Evolutionary conservation across 2,113 vertebrate species (phyloP).

Genomic region (Mohoua ochrocephala): DNA sequence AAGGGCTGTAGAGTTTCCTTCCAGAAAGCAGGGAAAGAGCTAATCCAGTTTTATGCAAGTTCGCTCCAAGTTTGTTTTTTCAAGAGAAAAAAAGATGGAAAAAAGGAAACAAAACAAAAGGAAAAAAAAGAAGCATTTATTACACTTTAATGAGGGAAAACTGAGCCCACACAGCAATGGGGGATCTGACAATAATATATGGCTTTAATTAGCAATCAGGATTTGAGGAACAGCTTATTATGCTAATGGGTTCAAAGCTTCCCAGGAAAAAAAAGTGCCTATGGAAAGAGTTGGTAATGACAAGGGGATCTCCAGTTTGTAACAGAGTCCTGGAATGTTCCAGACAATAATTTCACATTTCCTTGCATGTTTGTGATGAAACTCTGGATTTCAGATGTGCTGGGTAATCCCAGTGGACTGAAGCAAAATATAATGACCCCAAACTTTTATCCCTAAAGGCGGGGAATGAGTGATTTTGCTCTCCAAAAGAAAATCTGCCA

Average conservation of each 20-base stretch:
- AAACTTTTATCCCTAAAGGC: background rate
- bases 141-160: constrained; percentile 53
- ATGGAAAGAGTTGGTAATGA: constrained; percentile 45
- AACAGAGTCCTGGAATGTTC: constrained; percentile 23
- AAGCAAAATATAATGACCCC: background rate
- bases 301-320: constrained; percentile 45
- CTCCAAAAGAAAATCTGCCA: background rate
- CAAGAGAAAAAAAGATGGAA: background rate
- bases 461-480: background rate
- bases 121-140: constrained; percentile 4
- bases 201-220: constrained; percentile 64
- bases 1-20: background rate
- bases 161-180: constrained; percentile 15
- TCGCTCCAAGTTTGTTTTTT: background rate
- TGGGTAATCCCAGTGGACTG: background rate
- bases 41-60: background rate
- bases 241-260: constrained; percentile 47
- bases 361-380: background rate
- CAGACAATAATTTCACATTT: constrained; percentile 46
- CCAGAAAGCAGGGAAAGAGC: background rate
- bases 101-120: background rate
- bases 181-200: constrained; percentile 56
- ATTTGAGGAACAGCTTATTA: constrained; percentile 60
- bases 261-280: constrained; percentile 24
- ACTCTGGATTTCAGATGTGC: background rate